Evolutionary conservation across 2,797 vertebrate species (phyloP), one percentile per base, ranked within the genome.

Genomic region (Syncerus caffer): DNA sequence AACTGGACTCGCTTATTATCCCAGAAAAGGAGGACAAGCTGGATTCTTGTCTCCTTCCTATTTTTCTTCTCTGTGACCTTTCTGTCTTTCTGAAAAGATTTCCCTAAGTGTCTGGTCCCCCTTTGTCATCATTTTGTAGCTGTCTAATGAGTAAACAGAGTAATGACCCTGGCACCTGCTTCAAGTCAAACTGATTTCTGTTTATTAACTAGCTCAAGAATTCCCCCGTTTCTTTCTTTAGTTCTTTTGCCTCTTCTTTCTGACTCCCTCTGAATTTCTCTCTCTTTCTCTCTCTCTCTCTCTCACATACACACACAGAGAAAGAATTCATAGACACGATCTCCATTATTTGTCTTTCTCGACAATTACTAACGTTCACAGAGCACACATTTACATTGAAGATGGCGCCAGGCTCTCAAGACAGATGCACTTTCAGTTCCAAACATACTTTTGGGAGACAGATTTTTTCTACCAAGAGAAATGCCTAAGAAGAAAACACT

Each of bases 401-500:
- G 34, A 84, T 84, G 71, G 89, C 1, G 0, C 84, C 86, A 96
- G 89, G 58, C 47, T 91, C 14, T 60, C 31, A 76, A 88, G 51
- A 89, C 47, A 97, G 64, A 96, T 38, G 27, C 16, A 82, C n/a
- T 97, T 94, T 67, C 67, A 92, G n/a, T 94, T 79, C 53, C 55
- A 96, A 96, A 96, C 34, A 89, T 51, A 71, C 74, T 85, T 96
- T 83, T 27, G 51, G 27, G 50, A 95, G 58, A 90, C 79, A 96
- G 51, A 89, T 57, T 97, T 84, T 84, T 89, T 12, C 71, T 38
- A 82, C 64, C 83, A 55, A 86, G 83, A 95, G 38, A 92, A 93
- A 93, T 91, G 27, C 25, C 53, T 94, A 55, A 91, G n/a, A 96
- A 57, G 96, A 53, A 97, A 93, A 89, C 86, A 93, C n/a, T 51